A percentile compares a stretch with the other conserved stretches of the same genome.
These are phyloP conservation scores for Phytoseiulus persimilis DNA, from an alignment of 2,888 invertebrate genomes.

Conservation along the genomic window DNA sequence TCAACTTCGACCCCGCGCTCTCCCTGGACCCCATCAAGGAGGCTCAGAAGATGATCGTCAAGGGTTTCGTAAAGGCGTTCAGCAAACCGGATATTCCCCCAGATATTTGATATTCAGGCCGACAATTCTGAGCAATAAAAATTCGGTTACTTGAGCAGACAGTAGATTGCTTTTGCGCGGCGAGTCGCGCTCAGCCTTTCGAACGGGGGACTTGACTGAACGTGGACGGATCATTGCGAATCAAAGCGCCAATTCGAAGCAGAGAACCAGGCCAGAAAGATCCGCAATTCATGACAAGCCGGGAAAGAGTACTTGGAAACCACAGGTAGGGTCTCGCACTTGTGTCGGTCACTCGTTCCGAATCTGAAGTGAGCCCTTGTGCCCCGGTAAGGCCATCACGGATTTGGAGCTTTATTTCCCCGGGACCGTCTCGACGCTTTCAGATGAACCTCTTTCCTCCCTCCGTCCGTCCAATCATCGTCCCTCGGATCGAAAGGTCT, in stretches of 20 bases:
- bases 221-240: no score
- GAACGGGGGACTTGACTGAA: no score
- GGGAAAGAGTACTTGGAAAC: no score
- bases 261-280: no score
- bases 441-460: not conserved
- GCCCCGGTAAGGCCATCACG: no score
- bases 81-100: constrained; percentile 15
- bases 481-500: not conserved
- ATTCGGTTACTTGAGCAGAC: not conserved
- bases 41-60: not conserved
- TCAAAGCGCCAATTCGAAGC: no score
- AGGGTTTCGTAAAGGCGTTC: constrained; percentile 7
- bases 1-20: not conserved
- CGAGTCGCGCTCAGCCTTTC: no score
- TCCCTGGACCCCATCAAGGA: not conserved
- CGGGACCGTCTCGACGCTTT: not conserved
- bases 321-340: no score
- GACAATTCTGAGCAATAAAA: not conserved
- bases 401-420: not conserved
- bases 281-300: no score
- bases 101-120: not conserved
- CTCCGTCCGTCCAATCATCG: not conserved
- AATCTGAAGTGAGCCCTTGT: no score
- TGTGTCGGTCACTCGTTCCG: no score
- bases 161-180: no score